Conservation (phyloP, 2,113 vertebrate species). For the Sander lucioperca region DNA sequence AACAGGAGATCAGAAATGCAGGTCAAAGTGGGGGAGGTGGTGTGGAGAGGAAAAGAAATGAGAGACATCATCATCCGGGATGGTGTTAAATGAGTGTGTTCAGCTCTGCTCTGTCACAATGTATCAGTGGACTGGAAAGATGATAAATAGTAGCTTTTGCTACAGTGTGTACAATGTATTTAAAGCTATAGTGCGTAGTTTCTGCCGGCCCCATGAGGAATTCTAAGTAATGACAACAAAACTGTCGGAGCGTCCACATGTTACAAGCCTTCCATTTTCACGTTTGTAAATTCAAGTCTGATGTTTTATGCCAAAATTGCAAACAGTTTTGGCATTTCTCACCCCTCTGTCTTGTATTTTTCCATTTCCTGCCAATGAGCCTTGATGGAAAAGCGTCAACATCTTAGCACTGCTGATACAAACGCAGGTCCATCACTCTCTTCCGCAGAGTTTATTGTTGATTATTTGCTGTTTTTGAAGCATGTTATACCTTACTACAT, state of each 20-base stretch:
- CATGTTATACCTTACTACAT: not conserved
- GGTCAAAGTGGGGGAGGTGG: slow-evolving; percentile 25
- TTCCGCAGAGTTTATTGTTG: not conserved
- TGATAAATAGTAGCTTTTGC: slow-evolving; percentile 27
- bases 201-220: no score
- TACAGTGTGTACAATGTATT: not conserved
- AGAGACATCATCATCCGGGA: slow-evolving; percentile 37
- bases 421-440: not conserved
- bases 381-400: not conserved
- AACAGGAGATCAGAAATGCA: slow-evolving; percentile 25
- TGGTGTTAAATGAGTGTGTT: slow-evolving; percentile 27
- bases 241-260: no score
- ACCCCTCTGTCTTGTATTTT: not conserved
- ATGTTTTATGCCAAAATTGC: not conserved
- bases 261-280: not conserved
- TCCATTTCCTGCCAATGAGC: not conserved
- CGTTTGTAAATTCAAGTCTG: not conserved
- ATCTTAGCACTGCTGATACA: not conserved
- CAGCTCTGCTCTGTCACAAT: slow-evolving; percentile 40
- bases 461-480: not conserved
- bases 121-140: slow-evolving; percentile 28
- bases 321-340: not conserved
- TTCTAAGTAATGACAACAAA: no score
- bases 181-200: not conserved
- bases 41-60: slow-evolving; percentile 24